Evolutionary conservation across 2,797 vertebrate genomes (phyloP), one percentile per base, ranked within the genome.

Genomic region (Xerus rutilus): DNA sequence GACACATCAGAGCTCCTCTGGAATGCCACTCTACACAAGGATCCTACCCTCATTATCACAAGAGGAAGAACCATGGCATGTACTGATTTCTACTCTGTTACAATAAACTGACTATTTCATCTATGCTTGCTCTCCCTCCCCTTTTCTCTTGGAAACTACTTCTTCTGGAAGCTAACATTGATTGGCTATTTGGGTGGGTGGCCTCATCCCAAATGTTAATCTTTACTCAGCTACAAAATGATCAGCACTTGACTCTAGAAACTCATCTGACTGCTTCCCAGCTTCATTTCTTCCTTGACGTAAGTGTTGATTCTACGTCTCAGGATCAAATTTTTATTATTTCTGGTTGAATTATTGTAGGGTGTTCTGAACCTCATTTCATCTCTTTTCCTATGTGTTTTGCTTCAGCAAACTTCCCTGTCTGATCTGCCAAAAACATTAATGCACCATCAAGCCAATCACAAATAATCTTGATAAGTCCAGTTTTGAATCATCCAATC

Each of bases 361-460:
- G 28, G 59, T 49, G 6, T 28, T 84, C 47, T 89, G 74, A 87
- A n/a, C 45, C 45, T 84, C 21, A 23, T 72, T 85, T 35, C 3
- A 87, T 85, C 39, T 3, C 3, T 89, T 77, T 81, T 72, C 14
- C 57, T 72, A 18, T n/a, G 7, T 21, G n/a, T 30, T 49, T 90
- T 90, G 57, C 11, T 35, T 74, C 28, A 77, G 73, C 13, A 82
- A 89, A 82, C 1, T 0, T 43, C 49, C 23, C 3, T 62, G 7
- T 86, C 43, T 35, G 18, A 84, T 93, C 43, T 89, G 54, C 67
- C 86, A 91, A 91, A 91, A 89, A 13, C 62, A 86, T 45, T 47
- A 25, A 49, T 49, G 23, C 10, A n/a, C 84, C 82, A 54, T 43
- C 85, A 78, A 93, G 45, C 21, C 72, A 92, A 73, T 70, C 81